These are phyloP conservation scores for Pteronura brasiliensis DNA, from an alignment of 2,113 vertebrate genomes.

Conservation along the genomic window DNA sequence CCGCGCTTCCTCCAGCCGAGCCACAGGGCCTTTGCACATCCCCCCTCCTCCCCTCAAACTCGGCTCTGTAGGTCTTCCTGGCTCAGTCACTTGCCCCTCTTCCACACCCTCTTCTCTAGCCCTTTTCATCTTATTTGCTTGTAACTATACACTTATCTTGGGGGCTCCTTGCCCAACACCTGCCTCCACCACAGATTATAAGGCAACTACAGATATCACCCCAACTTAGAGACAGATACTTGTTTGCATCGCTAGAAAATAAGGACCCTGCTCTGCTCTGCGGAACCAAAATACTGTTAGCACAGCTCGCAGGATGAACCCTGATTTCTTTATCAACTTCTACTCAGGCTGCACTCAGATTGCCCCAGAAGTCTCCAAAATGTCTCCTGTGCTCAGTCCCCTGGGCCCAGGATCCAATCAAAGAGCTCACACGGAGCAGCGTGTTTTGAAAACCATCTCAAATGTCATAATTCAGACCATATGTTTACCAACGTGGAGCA, in stretches of 20 bases:
- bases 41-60: background rate
- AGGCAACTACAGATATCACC: background rate
- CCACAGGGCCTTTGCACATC: background rate
- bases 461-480: background rate
- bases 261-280: background rate
- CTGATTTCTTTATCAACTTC: background rate
- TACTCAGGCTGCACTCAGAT: too few species aligned
- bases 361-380: background rate
- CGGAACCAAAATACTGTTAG: background rate
- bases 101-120: background rate
- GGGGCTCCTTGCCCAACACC: background rate
- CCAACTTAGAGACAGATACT: background rate
- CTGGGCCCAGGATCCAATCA: background rate
- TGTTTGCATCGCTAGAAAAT: background rate
- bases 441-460: background rate
- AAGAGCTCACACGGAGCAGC: background rate
- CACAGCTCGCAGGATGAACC: background rate
- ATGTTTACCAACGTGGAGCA: background rate
- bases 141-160: background rate
- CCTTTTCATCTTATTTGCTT: background rate
- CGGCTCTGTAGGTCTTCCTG: background rate
- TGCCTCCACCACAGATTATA: background rate
- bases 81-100: background rate
- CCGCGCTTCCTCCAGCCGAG: background rate
- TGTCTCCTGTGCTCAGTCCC: background rate